Evolutionary conservation across 1,140 invertebrate genomes (phyloP).

Genomic region (Acromyrmex charruanus): DNA sequence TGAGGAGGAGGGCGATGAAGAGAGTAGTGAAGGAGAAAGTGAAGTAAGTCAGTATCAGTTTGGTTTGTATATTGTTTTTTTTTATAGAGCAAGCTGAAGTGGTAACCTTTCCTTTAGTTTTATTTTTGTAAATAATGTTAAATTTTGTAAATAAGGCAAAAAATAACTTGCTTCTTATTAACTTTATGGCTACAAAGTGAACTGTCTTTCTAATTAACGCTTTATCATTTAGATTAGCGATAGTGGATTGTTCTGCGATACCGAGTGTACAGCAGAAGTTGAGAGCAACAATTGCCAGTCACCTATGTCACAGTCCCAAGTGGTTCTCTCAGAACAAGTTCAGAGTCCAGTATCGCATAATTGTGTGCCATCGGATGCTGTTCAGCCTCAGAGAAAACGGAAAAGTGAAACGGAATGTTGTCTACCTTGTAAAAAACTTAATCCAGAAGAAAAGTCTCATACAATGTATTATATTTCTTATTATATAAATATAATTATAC

Average conservation of each 20-base stretch:
- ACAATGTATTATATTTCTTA: slow-evolving; percentile 55
- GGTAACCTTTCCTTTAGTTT: not conserved
- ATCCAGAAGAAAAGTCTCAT: slow-evolving; percentile 80
- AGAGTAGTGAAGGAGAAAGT: slow-evolving; percentile 80
- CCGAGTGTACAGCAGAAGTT: slow-evolving; percentile 79
- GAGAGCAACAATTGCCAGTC: slow-evolving; percentile 77
- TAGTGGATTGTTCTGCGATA: slow-evolving; percentile 81
- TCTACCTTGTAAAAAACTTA: slow-evolving; percentile 84
- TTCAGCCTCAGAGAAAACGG: slow-evolving; percentile 83
- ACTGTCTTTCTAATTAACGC: not conserved
- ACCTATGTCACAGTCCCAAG: slow-evolving; percentile 68
- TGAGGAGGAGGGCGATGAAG: slow-evolving; percentile 80
- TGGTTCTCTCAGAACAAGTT: slow-evolving; percentile 74
- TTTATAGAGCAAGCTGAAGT: not conserved
- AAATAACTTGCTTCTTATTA: not conserved
- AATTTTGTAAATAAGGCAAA: not conserved
- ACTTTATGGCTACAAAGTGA: not conserved
- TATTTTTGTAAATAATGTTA: not conserved
- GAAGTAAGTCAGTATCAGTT: slow-evolving; percentile 73
- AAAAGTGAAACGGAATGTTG: slow-evolving; percentile 83
- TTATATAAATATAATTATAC: not conserved
- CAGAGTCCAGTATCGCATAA: slow-evolving; percentile 81
- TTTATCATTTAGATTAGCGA: slow-evolving; percentile 79
- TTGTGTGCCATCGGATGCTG: slow-evolving; percentile 81
- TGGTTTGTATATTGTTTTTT: slow-evolving; percentile 10